These are phyloP conservation scores for Ardeotis arabs DNA, from an alignment of 2,113 vertebrate genomes.

Conservation along the genomic window DNA sequence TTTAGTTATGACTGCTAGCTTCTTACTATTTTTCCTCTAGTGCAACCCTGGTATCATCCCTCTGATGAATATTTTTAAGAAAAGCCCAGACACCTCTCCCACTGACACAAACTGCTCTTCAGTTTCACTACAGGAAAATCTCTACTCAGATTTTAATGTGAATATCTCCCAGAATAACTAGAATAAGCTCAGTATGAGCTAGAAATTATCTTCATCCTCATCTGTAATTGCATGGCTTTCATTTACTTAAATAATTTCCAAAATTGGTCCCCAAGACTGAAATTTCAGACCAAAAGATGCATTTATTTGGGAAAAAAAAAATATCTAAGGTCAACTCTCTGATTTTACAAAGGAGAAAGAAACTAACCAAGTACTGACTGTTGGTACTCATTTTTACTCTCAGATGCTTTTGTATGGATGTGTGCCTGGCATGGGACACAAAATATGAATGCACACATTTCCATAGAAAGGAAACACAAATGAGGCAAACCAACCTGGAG, in stretches of 20 bases:
- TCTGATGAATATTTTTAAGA: neutral
- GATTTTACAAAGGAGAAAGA: neutral
- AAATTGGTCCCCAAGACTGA: neutral
- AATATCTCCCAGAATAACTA: neutral
- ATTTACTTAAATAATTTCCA: neutral
- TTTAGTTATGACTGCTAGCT: neutral
- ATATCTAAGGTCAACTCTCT: neutral
- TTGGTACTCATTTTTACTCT: neutral
- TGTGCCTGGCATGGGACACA: neutral
- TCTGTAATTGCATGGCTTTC: neutral
- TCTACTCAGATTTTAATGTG: neutral
- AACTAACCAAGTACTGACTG: neutral
- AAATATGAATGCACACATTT: neutral
- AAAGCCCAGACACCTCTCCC: neutral
- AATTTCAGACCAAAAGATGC: neutral
- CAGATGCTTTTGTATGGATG: neutral
- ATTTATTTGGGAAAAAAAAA: neutral
- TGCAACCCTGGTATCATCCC: neutral
- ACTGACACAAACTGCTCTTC: neutral
- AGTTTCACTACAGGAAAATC: neutral
- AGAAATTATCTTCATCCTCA: neutral
- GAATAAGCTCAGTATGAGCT: neutral
- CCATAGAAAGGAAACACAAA: neutral
- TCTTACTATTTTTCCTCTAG: neutral
- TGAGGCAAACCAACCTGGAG: neutral